Conservation (phyloP, 53 echinoderm and acorn worm species). For the Echinometra lucunter region DNA sequence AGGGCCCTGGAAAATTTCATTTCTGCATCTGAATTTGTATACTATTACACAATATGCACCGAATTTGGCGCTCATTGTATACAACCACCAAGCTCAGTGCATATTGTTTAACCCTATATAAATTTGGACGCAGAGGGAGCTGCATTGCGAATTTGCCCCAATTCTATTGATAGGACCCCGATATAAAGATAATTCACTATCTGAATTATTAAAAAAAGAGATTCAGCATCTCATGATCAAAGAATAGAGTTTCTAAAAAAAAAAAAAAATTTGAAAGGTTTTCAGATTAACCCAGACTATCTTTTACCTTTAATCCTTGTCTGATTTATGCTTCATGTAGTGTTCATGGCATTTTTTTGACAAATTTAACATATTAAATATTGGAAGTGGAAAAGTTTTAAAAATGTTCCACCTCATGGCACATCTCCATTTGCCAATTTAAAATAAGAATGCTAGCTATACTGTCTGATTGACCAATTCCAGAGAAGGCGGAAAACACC, state of each 20-base stretch:
- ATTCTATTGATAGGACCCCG: conserved; percentile 5
- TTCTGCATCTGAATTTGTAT: conserved; percentile 16
- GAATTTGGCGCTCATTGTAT: conserved; percentile 17
- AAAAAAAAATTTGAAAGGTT: background rate
- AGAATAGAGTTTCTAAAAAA: conserved; percentile 25
- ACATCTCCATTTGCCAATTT: conserved; percentile 50
- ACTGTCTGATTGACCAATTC: conserved; percentile 51
- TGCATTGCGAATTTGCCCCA: conserved; percentile 21
- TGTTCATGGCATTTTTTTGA: conserved; percentile 40
- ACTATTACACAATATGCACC: conserved; percentile 17
- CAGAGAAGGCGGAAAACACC: conserved; percentile 49
- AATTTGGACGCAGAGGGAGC: background rate
- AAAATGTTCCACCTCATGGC: conserved; percentile 43
- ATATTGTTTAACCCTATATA: conserved; percentile 16
- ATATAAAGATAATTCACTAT: background rate
- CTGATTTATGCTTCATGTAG: conserved; percentile 32
- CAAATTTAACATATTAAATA: conserved; percentile 33
- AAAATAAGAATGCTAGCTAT: conserved; percentile 43
- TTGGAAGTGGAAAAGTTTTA: conserved; percentile 53
- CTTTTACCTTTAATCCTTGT: conserved; percentile 30
- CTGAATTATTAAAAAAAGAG: conserved; percentile 29
- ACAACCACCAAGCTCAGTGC: conserved; percentile 18
- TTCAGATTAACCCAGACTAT: conserved; percentile 25
- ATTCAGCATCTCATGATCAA: conserved; percentile 17
- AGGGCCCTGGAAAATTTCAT: conserved; percentile 17